These are phyloP conservation scores for Porites lobata DNA, from an alignment of 92 coral and sea anemone genomes.

Conservation along the genomic window DNA sequence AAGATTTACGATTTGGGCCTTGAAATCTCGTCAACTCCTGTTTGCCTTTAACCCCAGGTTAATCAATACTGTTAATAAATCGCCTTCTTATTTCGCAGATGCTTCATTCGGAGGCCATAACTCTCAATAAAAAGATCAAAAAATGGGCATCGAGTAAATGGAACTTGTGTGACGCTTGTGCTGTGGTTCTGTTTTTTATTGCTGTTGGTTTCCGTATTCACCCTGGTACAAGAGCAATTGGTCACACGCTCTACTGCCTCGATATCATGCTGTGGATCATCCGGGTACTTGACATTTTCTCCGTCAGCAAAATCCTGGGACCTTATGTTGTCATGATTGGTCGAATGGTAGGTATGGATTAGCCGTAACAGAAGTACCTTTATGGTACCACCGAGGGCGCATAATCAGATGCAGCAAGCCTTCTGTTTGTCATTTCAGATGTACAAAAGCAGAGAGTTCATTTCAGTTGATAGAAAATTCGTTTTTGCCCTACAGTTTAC, in stretches of 20 bases:
- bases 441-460: too few relatives aligned
- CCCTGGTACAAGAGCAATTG: conserved; percentile 68
- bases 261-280: conserved; percentile 94
- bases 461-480: too few relatives aligned
- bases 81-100: conserved; percentile 48
- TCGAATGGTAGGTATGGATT: conserved; percentile 75
- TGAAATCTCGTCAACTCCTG: too few relatives aligned
- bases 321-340: conserved; percentile 95
- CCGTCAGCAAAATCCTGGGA: conserved; percentile 85
- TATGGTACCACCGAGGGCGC: neutral
- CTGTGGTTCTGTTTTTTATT: conserved; percentile 73
- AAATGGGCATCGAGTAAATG: conserved; percentile 90
- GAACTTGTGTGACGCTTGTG: conserved; percentile 86
- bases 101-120: conserved; percentile 70
- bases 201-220: conserved; percentile 79
- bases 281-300: conserved; percentile 83
- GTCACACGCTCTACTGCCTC: conserved; percentile 84
- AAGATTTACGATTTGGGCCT: too few relatives aligned
- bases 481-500: too few relatives aligned
- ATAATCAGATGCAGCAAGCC: too few relatives aligned
- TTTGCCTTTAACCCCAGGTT: too few relatives aligned
- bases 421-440: too few relatives aligned
- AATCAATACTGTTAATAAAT: too few relatives aligned
- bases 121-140: conserved; percentile 59
- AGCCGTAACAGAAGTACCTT: too few relatives aligned